Percentiles rank a stretch among this genome's conserved stretches.
Evolutionary conservation across 2,113 vertebrate species (phyloP).

Genomic region (Pteruthius melanotis): DNA sequence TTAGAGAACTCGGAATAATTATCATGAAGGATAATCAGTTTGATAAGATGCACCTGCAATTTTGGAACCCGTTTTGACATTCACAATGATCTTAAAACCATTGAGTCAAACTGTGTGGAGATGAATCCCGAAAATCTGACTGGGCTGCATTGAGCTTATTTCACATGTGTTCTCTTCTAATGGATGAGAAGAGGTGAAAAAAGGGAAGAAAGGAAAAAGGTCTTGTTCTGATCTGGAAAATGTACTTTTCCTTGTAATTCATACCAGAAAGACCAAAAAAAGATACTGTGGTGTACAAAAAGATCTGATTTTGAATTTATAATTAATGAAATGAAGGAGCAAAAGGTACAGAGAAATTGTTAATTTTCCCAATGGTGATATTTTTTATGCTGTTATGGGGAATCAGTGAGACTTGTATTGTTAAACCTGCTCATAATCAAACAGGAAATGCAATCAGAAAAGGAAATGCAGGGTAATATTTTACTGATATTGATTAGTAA

Average conservation of each 20-base stretch:
- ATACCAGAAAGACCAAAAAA: neutral
- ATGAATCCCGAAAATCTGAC: neutral
- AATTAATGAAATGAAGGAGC: neutral
- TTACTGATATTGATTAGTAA: neutral
- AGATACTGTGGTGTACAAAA: fast-evolving
- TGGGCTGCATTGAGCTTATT: neutral
- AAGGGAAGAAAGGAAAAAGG: neutral
- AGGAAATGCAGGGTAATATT: neutral
- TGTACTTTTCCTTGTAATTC: neutral
- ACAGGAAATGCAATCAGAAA: neutral
- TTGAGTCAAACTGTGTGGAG: neutral
- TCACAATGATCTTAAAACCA: neutral
- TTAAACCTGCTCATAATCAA: neutral
- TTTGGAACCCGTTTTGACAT: neutral
- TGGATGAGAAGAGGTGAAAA: neutral
- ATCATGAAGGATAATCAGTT: neutral
- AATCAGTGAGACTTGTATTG: neutral
- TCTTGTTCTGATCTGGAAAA: neutral
- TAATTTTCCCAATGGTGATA: neutral
- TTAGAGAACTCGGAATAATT: neutral
- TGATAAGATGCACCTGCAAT: neutral
- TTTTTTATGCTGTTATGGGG: neutral
- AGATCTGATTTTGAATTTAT: neutral
- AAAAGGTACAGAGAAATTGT: neutral
- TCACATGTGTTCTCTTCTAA: neutral